Percentiles rank a stretch among this genome's conserved stretches.
phyloP scores from a whole-genome alignment of 64 coral and sea anemone genomes.

The Actinia equina region DNA sequence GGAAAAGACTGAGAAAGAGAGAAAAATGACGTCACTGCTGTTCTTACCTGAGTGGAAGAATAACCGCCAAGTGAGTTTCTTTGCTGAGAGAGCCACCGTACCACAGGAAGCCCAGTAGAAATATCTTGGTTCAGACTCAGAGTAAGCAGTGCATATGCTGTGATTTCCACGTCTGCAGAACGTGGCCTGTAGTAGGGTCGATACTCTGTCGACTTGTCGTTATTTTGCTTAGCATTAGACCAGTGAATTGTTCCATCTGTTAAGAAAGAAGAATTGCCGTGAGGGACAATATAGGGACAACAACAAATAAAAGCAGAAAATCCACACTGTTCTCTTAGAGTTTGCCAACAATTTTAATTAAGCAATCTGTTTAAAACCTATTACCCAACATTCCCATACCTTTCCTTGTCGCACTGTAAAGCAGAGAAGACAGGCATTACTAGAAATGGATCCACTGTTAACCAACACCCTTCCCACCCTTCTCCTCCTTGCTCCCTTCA shows the following conservation, averaged over 20 bases:
- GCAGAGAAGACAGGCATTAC: no score
- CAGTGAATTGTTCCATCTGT: slow-evolving; percentile 79
- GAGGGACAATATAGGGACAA: neutral
- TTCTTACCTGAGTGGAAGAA: slow-evolving; percentile 73
- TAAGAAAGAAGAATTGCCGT: neutral
- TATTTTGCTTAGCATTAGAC: slow-evolving; percentile 28
- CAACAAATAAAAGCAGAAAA: neutral
- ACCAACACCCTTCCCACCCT: no score
- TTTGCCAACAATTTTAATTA: no score
- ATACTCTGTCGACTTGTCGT: slow-evolving; percentile 19
- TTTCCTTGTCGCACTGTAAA: no score
- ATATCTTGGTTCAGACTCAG: slow-evolving; percentile 37
- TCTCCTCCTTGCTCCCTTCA: no score
- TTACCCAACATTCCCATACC: no score
- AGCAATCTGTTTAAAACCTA: no score
- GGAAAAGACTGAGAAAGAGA: neutral
- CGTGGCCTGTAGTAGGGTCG: slow-evolving; percentile 75
- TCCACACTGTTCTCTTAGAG: neutral
- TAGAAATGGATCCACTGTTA: no score
- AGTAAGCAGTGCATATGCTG: slow-evolving; percentile 68
- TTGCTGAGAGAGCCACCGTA: slow-evolving; percentile 83
- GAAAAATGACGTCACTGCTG: neutral
- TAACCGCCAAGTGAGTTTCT: slow-evolving; percentile 86
- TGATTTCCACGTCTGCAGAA: slow-evolving; percentile 85
- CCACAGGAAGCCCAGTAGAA: slow-evolving; percentile 47